Base-by-base conservation (phyloP, 2,888 invertebrate genomes). In the Calameuta pallipes region DNA sequence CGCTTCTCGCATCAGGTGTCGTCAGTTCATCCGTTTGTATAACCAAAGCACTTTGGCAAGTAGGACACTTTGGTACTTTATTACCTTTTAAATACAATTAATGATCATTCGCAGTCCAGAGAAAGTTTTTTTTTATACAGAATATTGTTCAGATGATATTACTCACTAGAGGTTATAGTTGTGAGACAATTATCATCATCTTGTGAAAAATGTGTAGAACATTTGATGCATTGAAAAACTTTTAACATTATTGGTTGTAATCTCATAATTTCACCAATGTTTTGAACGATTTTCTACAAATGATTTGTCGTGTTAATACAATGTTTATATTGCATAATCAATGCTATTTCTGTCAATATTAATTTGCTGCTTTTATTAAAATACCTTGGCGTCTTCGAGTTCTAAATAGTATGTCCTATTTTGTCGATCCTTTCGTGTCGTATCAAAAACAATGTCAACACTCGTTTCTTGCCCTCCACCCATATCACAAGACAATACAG, bases 361-460 rank as follows among this genome's bases (percentile, higher is more conserved):
- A 56, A 56, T 56, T 56, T 56, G 2, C 56, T 56, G 2, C 56
- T 56, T 56, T 23, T 23, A 9, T 56, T 56, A 23, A 56, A 56
- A 77, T 86, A 94, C 94, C 86, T 94, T 93, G 76, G 94, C 93
- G 82, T 94, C 93, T 69, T 92, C 92, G 69, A 92, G 92, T 80
- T 94, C 93, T 74, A 94, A 92, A 30, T 92, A 92, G 87, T 95
- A 95, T 71, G 92, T 91, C 74, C 95, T 92, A 84, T 93, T 93
- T 83, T 93, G 92, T 80, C 94, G 92, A 87, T 94, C 93, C 81
- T 92, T 92, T 82, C 93, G 92, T 30, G 94, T 89, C 0, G 95
- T 95, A 88, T 95, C 94, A 87, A 95, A 95, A 82, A 92, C 93
- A 68, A 94, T 92, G 74, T 93, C 93, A 68, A 95, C 89, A 12